phyloP scores from a whole-genome alignment of 2,888 invertebrate species.

The Sabellastarte sp. region DNA sequence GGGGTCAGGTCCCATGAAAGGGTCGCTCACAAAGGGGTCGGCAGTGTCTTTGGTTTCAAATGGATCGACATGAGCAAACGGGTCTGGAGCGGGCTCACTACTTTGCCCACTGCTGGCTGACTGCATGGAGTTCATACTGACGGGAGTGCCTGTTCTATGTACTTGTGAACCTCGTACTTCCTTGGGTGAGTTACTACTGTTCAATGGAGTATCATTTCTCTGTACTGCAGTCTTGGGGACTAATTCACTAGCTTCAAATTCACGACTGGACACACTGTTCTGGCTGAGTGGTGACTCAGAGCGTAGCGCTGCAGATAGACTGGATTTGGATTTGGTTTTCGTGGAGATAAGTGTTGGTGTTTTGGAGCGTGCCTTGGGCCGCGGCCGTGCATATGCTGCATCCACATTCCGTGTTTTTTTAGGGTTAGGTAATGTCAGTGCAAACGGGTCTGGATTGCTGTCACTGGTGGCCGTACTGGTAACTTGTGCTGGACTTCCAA shows the following conservation, averaged over 20 bases:
- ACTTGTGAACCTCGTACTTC: neutral
- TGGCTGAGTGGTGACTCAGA: neutral
- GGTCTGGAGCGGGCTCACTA: neutral
- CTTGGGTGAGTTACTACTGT: neutral
- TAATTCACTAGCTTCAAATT: neutral
- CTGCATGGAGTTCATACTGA: neutral
- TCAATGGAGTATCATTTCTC: neutral
- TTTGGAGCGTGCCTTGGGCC: neutral
- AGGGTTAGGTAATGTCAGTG: neutral
- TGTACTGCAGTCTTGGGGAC: too few species aligned
- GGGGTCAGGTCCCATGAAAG: neutral
- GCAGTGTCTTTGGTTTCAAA: neutral
- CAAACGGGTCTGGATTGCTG: neutral
- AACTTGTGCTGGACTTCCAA: neutral
- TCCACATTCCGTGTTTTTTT: neutral
- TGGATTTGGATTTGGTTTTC: neutral
- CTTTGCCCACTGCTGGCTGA: neutral
- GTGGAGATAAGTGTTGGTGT: neutral
- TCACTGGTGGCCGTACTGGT: neutral
- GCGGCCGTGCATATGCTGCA: neutral
- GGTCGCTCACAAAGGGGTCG: neutral
- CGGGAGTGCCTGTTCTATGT: conserved; percentile 1
- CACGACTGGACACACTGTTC: neutral
- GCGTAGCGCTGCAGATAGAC: neutral
- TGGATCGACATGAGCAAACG: conserved; percentile 2